Evolutionary conservation across 1,140 invertebrate genomes (phyloP).

Genomic region (Bombus cullumanus): DNA sequence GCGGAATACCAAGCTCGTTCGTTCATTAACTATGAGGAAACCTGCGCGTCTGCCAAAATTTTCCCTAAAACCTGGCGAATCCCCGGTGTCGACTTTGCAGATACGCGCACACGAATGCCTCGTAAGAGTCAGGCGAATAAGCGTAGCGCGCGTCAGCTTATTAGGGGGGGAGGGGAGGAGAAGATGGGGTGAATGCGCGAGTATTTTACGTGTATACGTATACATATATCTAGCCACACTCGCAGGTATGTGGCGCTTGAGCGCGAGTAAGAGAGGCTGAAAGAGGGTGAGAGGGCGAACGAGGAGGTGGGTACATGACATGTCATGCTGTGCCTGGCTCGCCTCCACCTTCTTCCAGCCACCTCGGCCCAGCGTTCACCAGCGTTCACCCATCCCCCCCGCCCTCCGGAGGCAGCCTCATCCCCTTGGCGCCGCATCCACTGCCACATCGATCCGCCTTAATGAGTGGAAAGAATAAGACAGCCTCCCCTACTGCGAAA

Average conservation of each 20-base stretch:
- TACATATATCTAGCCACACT: slow-evolving; percentile 7
- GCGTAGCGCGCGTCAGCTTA: slow-evolving; percentile 49
- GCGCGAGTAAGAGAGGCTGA: slow-evolving; percentile 31
- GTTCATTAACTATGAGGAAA: slow-evolving; percentile 11
- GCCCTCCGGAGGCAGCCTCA: slow-evolving; percentile 50
- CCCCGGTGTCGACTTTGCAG: slow-evolving; percentile 37
- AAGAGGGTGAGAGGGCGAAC: background rate
- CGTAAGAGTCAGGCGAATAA: slow-evolving; percentile 54
- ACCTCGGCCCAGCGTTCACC: slow-evolving; percentile 57
- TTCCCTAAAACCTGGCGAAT: slow-evolving; percentile 14
- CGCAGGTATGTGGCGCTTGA: slow-evolving; percentile 1
- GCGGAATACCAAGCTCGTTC: background rate
- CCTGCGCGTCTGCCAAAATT: slow-evolving; percentile 17
- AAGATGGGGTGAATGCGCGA: slow-evolving; percentile 7
- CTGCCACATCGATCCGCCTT: slow-evolving; percentile 83
- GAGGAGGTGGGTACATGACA: slow-evolving; percentile 62
- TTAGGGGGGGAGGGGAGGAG: background rate
- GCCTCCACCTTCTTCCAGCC: slow-evolving; percentile 69
- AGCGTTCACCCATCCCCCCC: slow-evolving; percentile 25
- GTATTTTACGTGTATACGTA: slow-evolving; percentile 46
- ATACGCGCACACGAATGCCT: slow-evolving; percentile 44
- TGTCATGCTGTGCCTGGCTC: slow-evolving; percentile 73
- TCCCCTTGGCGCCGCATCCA: slow-evolving; percentile 73
- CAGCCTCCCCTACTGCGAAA: slow-evolving; percentile 74
- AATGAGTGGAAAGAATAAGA: slow-evolving; percentile 84